Base-by-base conservation (phyloP, 2,888 invertebrate genomes). In the Catocala fraxini region DNA sequence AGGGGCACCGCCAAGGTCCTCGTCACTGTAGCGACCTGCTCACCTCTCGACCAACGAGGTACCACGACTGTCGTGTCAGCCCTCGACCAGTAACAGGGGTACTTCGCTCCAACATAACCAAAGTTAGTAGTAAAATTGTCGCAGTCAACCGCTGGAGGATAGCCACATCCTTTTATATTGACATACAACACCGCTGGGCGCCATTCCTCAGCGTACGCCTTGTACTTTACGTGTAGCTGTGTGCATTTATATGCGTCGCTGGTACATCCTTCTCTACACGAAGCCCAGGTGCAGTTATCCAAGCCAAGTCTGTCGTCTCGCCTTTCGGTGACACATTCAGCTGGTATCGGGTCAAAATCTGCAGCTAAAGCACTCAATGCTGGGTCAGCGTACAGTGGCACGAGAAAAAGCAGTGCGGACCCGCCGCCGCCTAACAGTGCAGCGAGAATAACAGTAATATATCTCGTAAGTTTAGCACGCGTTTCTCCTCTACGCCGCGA, bases 1-100 rank as follows among this genome's bases (percentile, higher is more conserved):
- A 98, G 96, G 68, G 98, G 98, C 79, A 97, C 96, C 62, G 97
- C 97, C 90, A 98, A 96, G 88, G 97, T 98, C 89, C 98, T 96
- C 74, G 97, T 96, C 81, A 98, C 97, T 74, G 97, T 96, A 65
- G 97, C 96, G 75, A 97, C 96, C 88, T 98, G 97, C 85, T 97
- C 97, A 73, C 97, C 97, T 70, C 97, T 95, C 85, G 97, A 97
- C 95, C 98, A 98, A 80, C 96, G 95, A 53, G 98, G 97, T 83
- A 98, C 95, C 70, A 97, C 98, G 77, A 98, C 97, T 65, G 97
- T 96, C 67, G 96, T 96, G 87, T 98, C 98, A 79, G 97, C 96
- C 64, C 97, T 95, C 53, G 97, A 97, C 94, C 96, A 97, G 82
- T 93, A 96, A 81, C 96, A 96, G 0, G 95, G 95, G 77, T 96